Base-by-base conservation (phyloP, 2,797 vertebrate genomes). In the Arrhamphus sclerolepis region DNA sequence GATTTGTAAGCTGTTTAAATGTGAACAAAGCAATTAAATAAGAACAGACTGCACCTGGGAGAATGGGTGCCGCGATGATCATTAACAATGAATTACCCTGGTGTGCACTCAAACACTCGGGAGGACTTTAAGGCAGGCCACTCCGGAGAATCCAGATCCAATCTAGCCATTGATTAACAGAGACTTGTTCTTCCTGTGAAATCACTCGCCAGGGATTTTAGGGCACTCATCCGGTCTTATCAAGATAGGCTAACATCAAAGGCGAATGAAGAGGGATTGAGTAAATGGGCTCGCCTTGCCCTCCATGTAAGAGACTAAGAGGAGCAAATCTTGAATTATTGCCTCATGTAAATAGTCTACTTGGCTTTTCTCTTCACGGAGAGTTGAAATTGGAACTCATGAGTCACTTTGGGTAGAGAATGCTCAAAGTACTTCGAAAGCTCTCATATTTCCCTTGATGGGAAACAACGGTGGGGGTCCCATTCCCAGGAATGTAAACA, bases 151-250 rank as follows among this genome's bases (percentile, higher is more conserved):
- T 85, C 85, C 89, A 81, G 85, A 91, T 90, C 89, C 90, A 89
- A 89, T 91, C 87, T 83, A 87, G 83, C 86, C 89, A 90, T 90
- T 91, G 89, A 92, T 92, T 91, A 92, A 91, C 90, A 66, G 84
- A 82, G 89, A 81, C 89, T 89, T 82, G 89, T 87, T 89, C 90
- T 89, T 88, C 87, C 87, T 89, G 83, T 79, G 78, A 84, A 89
- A 90, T 92, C 89, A 87, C 90, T 90, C 83, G 70, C 87, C 72
- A 34, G 85, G 90, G 89, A 90, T 89, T 91, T 89, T 85, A 80
- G 85, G 81, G 85, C 82, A 84, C 90, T 92, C 88, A 87, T 90
- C 84, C 79, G 84, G 85, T 89, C 85, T 90, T 90, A 88, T 80
- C 79, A 66, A 84, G 89, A 89, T 87, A 67, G 87, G 86, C 87